These are phyloP conservation scores for Sycobia sp. DNA, from an alignment of 1,140 invertebrate species.

Conservation along the genomic window DNA sequence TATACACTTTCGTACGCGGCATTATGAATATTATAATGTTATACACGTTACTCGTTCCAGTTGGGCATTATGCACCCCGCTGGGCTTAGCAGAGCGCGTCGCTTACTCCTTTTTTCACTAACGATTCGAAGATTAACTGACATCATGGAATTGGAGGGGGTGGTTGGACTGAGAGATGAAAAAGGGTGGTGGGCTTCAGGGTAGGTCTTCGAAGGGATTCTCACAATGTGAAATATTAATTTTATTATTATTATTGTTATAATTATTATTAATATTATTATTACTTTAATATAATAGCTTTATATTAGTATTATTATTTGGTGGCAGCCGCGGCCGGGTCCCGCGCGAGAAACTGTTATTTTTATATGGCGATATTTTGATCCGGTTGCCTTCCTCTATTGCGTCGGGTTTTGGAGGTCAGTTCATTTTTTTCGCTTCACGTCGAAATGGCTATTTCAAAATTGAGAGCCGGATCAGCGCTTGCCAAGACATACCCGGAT, in stretches of 20 bases:
- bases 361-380: conserved; percentile 71
- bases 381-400: conserved; percentile 69
- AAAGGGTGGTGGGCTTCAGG: conserved; percentile 30
- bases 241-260: too few relatives aligned
- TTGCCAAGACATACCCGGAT: conserved; percentile 60
- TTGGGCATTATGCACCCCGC: conserved; percentile 56
- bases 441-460: conserved; percentile 70
- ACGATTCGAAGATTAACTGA: conserved; percentile 35
- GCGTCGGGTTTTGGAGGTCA: conserved; percentile 67
- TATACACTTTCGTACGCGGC: neutral
- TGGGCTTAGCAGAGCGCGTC: conserved; percentile 38
- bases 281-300: conserved; percentile 42
- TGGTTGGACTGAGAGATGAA: conserved; percentile 1
- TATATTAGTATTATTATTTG: conserved; percentile 48
- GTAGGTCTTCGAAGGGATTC: conserved; percentile 29
- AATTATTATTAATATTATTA: conserved; percentile 34
- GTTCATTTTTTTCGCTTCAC: conserved; percentile 65
- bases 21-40: conserved; percentile 39
- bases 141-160: conserved; percentile 18
- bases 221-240: conserved; percentile 42
- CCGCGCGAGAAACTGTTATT: conserved; percentile 71
- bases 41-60: conserved; percentile 48
- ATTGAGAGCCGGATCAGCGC: conserved; percentile 68
- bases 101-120: conserved; percentile 27
- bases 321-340: conserved; percentile 56